Percentiles rank a stretch among this genome's conserved stretches.
Conservation (phyloP, 2,113 vertebrate species). For the Tragelaphus imberbis region DNA sequence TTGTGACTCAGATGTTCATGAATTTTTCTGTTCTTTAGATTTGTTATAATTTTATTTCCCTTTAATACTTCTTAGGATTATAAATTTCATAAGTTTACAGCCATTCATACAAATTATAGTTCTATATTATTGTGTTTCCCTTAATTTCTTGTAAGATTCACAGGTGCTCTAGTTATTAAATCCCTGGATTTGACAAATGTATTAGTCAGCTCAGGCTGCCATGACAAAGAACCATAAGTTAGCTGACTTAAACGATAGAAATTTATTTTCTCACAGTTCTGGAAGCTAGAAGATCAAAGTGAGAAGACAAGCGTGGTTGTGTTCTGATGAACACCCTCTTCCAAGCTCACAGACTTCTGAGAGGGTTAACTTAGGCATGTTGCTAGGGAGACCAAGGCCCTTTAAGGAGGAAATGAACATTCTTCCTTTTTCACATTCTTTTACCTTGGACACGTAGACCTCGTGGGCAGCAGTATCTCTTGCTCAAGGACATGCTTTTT, state of each 20-base stretch:
- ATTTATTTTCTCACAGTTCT: neutral
- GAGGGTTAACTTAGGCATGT: neutral
- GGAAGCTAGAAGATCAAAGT: neutral
- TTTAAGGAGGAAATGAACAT: neutral
- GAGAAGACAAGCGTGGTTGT: neutral
- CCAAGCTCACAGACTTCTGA: neutral
- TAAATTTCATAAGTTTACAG: neutral
- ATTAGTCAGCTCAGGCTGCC: neutral
- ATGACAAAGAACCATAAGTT: neutral
- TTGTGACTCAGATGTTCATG: neutral
- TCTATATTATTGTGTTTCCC: neutral
- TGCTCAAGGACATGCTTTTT: neutral
- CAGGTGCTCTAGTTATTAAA: neutral
- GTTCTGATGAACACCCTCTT: neutral
- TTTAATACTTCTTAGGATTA: neutral
- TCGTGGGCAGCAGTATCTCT: neutral
- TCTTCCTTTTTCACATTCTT: neutral
- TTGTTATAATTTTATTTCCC: neutral
- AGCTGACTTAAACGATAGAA: neutral
- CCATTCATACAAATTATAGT: neutral
- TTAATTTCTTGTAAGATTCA: slow-evolving; percentile 24
- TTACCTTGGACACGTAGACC: neutral
- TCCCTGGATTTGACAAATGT: neutral
- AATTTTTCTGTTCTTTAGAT: neutral
- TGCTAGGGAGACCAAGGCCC: neutral